A percentile compares a stretch with the other conserved stretches of the same genome.
Evolutionary conservation across 2,113 vertebrate genomes (phyloP).

Genomic region (Chelonoidis abingdonii): DNA sequence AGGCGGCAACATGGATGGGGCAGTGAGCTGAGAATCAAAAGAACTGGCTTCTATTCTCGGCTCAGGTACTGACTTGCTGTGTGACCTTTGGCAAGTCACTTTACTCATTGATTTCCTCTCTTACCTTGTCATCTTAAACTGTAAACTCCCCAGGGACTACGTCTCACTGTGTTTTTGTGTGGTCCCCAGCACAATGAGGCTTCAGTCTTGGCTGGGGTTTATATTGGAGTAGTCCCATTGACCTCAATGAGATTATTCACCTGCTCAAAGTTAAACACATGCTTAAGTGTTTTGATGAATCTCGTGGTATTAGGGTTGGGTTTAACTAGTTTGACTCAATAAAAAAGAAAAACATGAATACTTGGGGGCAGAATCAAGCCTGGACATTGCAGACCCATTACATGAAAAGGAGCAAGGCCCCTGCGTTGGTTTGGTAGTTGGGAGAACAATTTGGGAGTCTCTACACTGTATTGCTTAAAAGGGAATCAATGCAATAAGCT

Average conservation of each 20-base stretch:
- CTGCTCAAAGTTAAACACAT: constrained; percentile 19
- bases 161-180: neutral
- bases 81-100: neutral
- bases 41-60: accelerated
- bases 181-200: no score
- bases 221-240: neutral
- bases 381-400: constrained; percentile 36
- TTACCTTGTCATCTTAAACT: neutral
- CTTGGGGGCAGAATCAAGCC: constrained; percentile 30
- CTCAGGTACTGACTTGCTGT: neutral
- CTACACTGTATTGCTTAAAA: neutral
- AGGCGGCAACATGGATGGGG: neutral
- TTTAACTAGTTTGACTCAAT: constrained; percentile 34
- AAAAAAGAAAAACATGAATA: constrained; percentile 27
- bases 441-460: neutral
- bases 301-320: neutral
- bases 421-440: neutral
- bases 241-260: constrained; percentile 24
- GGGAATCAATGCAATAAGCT: accelerated
- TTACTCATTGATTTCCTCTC: neutral
- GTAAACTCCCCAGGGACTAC: neutral
- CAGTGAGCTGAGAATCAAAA: neutral
- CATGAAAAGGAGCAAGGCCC: neutral
- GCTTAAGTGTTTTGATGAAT: constrained; percentile 50
- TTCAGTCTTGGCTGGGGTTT: no score